Percentiles rank a stretch among this genome's conserved stretches.
phyloP scores from a whole-genome alignment of 1,140 invertebrate genomes.

The Atta texana region DNA sequence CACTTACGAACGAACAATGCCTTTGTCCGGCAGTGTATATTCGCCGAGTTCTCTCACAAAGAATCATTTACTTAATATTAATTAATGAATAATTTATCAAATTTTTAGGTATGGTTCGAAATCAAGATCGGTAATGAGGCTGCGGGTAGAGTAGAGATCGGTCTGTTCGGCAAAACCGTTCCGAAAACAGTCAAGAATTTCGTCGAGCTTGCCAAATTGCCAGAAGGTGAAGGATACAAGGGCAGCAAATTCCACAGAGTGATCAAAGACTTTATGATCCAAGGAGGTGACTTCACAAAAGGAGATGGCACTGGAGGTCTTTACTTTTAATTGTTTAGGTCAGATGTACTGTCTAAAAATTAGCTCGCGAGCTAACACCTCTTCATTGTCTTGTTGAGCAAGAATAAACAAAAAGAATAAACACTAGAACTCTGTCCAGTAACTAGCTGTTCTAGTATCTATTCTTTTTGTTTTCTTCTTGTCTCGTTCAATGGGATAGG shows the following conservation, averaged over 20 bases:
- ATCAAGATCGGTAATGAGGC: conserved; percentile 94
- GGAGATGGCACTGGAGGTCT: conserved; percentile 95
- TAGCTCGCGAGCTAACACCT: too few species aligned
- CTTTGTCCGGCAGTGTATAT: background rate
- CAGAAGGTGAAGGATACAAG: conserved; percentile 93
- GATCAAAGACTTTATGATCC: conserved; percentile 98
- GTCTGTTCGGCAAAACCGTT: conserved; percentile 97
- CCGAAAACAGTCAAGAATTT: conserved; percentile 98
- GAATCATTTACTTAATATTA: background rate
- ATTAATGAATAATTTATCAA: conserved; percentile 5
- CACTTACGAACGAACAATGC: background rate
- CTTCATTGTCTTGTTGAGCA: too few species aligned
- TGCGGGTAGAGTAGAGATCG: conserved; percentile 95
- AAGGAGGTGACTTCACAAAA: conserved; percentile 97
- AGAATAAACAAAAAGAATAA: too few species aligned
- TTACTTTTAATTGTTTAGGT: background rate
- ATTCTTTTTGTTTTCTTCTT: too few species aligned
- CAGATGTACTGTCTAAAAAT: too few species aligned
- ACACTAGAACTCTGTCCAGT: too few species aligned
- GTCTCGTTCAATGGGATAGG: too few species aligned
- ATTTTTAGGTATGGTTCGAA: conserved; percentile 96
- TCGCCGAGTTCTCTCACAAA: too few species aligned
- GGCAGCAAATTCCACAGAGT: conserved; percentile 97
- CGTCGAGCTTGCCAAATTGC: conserved; percentile 92
- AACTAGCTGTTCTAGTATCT: too few species aligned